Evolutionary conservation across 2,113 vertebrate genomes (phyloP).

Genomic region (Helogale parvula): DNA sequence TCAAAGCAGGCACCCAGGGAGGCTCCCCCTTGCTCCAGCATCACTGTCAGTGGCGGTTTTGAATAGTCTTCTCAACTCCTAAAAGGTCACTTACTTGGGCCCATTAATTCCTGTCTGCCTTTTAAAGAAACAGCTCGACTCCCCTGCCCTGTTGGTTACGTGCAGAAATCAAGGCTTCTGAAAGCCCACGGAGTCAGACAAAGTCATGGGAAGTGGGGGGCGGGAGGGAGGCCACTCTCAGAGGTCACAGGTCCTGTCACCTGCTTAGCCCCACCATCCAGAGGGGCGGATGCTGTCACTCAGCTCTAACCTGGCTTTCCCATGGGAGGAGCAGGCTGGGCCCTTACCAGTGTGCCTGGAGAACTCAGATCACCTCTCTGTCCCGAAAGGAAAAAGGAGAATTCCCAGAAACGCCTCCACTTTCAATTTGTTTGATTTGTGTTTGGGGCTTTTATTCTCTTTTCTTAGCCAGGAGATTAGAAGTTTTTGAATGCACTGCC

Average conservation of each 20-base stretch:
- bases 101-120: not conserved
- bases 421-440: not conserved
- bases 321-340: not conserved
- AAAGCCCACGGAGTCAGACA: not conserved
- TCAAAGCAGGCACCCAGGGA: not conserved
- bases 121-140: not conserved
- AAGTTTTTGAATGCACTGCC: not conserved
- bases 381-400: not conserved
- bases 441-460: not conserved
- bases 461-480: not conserved
- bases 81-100: not conserved
- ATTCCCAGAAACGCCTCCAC: not conserved
- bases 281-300: not conserved
- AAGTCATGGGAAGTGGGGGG: not conserved
- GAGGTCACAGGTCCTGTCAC: not conserved
- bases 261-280: not conserved
- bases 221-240: not conserved
- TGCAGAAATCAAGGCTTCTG: not conserved
- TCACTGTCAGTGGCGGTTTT: not conserved
- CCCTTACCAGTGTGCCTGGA: too few relatives aligned
- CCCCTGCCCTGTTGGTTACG: not conserved
- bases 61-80: not conserved
- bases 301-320: not conserved
- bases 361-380: not conserved
- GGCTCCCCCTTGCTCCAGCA: not conserved